Evolutionary conservation across 2,113 vertebrate genomes (phyloP), one percentile per base, ranked within the genome.

Genomic region (Gopherus flavomarginatus): DNA sequence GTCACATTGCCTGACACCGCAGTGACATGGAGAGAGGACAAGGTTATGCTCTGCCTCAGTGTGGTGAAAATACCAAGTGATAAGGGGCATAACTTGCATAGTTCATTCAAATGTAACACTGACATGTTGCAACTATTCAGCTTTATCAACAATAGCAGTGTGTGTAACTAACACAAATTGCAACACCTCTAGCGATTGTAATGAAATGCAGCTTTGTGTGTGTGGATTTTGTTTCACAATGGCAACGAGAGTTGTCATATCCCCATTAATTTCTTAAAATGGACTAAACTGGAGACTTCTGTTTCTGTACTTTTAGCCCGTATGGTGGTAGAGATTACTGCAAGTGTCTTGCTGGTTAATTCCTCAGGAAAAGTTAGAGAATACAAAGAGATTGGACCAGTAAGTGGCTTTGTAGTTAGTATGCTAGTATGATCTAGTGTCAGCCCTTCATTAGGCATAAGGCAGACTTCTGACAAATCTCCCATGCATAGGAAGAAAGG

Each of bases 1-100:
- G 8, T 26, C 81, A 62, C 81, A 29, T 22, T 78, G 57, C 10
- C 83, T 69, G 78, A 49, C 77, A 26, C 24, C 0, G 0, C 31
- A 54, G 54, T 47, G 54, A 80, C 62, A 54, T 81, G 9, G 10
- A 26, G 38, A 38, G 3, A 0, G 0, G 81, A 80, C 1, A 3
- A 87, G 31, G 29, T 31, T 35, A 31, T 52, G 26, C 78, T 22
- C n/a, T 85, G 81, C 27, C 57, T 62, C 62, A 85, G 56, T 1
- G 0, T 80, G 62, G 16, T 83, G 54, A 12, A 87, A n/a, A 35
- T 26, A 27, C 50, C 54, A 17, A 0, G 1, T 38, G 62, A 81
- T 12, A 4, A 54, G 77, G 5, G 7, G n/a, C 65, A 72, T 72
- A 72, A 72, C 65, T 72, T 38, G 65, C 65, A 72, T 72, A 72